Base-by-base conservation (phyloP, 2,113 vertebrate genomes). In the Speoplatyrhinus poulsoni region DNA sequence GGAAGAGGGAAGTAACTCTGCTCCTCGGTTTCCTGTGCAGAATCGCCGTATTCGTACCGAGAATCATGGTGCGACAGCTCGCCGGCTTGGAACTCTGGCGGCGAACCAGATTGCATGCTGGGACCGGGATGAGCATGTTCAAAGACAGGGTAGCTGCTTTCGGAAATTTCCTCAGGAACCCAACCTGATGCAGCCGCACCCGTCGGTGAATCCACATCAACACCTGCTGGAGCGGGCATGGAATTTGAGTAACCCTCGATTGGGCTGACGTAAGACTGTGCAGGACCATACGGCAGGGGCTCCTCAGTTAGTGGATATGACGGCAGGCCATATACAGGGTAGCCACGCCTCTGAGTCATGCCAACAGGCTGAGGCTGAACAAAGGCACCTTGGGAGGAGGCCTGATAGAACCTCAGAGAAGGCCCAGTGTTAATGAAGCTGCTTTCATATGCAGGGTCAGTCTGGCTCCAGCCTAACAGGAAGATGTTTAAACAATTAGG, bases 381-480 rank as follows among this genome's bases (percentile, higher is more conserved):
- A 48, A 49, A 67, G 48, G 13, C n/a, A 67, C 3, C 17, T 46
- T 16, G 3, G 9, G 16, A 13, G 10, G 60, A 57, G 8, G 36
- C 1, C 49, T 41, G 8, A 26, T 16, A 0, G 36, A 41, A 1
- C n/a, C 3, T 48, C 7, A 7, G 15, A 56, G 48, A 10, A 0
- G 1, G 9, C 12, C 16, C 62, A 19, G 17, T 3, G 7, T 65
- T 36, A 26, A 13, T 16, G 13, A 16, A 5, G 33, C 46, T 12
- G 10, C 56, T 64, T 2, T 56, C 61, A 69, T 59, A 3, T 52
- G 7, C 58, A 60, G 53, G 32, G 10, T 12, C 13, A 26, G 3
- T 5, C 16, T 53, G 62, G 46, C 48, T 46, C 65, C 58, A 17
- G 2, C 41, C 84, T 81, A 5, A 1, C 26, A 6, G 15, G 7